Conservation (phyloP, 2,113 vertebrate species). For the Zapus hudsonius region DNA sequence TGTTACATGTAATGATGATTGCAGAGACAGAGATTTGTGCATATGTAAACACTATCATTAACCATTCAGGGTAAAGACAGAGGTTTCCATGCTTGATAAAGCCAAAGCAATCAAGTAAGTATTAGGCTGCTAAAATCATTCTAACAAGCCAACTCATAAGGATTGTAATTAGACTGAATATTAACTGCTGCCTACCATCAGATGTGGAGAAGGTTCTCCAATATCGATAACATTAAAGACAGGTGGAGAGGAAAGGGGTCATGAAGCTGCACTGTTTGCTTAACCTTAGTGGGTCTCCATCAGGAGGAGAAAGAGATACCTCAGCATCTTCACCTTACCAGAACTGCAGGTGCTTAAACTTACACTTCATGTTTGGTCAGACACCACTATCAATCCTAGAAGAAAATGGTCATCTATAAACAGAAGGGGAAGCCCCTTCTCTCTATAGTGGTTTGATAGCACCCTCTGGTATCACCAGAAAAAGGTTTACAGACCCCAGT, state of each 20-base stretch:
- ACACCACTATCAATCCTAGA: neutral
- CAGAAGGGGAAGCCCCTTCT: too few species aligned
- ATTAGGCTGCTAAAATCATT: neutral
- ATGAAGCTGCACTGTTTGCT: too few species aligned
- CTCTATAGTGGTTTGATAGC: neutral
- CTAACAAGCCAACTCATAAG: neutral
- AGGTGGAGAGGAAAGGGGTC: too few species aligned
- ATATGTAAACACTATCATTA: neutral
- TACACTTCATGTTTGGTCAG: neutral
- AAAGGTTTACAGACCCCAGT: neutral
- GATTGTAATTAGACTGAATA: neutral
- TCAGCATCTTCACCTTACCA: neutral
- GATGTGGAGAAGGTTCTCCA: too few species aligned
- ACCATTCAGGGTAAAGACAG: neutral
- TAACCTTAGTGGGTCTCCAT: neutral
- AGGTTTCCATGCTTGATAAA: neutral
- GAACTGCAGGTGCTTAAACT: neutral
- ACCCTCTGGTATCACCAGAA: neutral
- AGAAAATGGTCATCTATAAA: neutral
- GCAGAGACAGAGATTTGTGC: neutral
- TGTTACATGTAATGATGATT: neutral
- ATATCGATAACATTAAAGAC: too few species aligned
- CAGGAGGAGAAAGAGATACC: neutral
- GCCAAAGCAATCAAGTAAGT: neutral
- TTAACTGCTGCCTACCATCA: neutral